These are phyloP conservation scores for Gymnopithys bicolor DNA, from an alignment of 2,797 vertebrate genomes.

Conservation along the genomic window DNA sequence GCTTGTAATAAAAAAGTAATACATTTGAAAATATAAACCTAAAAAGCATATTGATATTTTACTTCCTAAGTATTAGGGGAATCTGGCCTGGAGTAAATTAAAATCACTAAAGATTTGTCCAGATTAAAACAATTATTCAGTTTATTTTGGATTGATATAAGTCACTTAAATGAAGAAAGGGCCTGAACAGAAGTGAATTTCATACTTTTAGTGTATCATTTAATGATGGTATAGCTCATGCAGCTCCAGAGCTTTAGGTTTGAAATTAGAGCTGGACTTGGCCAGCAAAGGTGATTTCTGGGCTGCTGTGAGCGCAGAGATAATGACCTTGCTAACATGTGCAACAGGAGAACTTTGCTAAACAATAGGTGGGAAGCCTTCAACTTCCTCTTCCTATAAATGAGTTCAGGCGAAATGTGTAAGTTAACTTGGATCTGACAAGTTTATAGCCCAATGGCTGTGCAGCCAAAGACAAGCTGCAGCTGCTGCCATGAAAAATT, in stretches of 20 bases:
- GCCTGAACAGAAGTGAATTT: background rate
- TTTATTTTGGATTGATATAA: background rate
- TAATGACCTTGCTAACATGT: background rate
- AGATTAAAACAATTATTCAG: background rate
- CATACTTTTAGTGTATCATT: background rate
- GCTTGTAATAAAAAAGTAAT: background rate
- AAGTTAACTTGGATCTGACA: background rate
- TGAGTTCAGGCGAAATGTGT: background rate
- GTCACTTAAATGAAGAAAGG: background rate
- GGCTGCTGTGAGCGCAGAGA: background rate
- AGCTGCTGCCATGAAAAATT: background rate
- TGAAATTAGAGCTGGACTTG: background rate
- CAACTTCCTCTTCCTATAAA: constrained; percentile 19
- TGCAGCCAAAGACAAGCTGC: background rate
- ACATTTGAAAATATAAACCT: background rate
- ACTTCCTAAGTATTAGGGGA: background rate
- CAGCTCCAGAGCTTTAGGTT: background rate
- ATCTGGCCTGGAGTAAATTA: background rate
- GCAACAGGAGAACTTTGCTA: background rate
- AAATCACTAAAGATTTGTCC: background rate
- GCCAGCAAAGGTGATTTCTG: background rate
- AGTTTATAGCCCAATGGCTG: background rate
- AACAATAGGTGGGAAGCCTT: constrained; percentile 8
- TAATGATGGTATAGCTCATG: background rate
- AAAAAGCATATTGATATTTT: background rate